Percentiles rank a stretch among this genome's conserved stretches.
Conservation (phyloP, 2,888 invertebrate species). For the Archaeoteleia sp. region DNA sequence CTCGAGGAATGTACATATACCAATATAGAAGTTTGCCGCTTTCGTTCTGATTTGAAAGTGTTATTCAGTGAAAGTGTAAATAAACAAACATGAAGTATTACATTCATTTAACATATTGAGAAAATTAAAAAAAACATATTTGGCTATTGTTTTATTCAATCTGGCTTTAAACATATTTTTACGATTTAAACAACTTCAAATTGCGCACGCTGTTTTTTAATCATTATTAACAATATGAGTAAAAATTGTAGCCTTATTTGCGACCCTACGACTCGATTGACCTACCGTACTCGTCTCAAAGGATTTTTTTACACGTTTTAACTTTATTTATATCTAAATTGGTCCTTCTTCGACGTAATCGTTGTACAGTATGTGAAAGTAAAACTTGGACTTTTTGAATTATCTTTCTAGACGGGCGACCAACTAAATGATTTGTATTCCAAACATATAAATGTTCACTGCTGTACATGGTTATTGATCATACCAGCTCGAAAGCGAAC, state of each 20-base stretch:
- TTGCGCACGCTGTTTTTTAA: constrained; percentile 18
- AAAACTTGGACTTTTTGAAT: too few relatives aligned
- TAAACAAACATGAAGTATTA: constrained; percentile 1
- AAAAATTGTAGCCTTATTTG: constrained; percentile 68
- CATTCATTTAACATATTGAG: too few relatives aligned
- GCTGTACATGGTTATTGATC: constrained; percentile 58
- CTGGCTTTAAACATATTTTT: too few relatives aligned
- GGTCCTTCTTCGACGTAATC: constrained; percentile 66
- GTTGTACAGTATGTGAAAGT: too few relatives aligned
- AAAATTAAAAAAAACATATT: too few relatives aligned
- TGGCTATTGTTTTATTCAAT: too few relatives aligned
- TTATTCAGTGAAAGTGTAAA: constrained; percentile 9
- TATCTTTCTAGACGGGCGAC: too few relatives aligned
- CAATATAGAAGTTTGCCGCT: constrained; percentile 45
- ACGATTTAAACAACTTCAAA: constrained; percentile 7
- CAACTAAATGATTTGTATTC: too few relatives aligned
- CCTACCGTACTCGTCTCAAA: constrained; percentile 25
- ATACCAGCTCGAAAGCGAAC: constrained; percentile 35
- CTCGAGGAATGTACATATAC: constrained; percentile 25
- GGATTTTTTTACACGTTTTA: constrained; percentile 54
- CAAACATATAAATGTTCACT: too few relatives aligned
- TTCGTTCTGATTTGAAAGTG: constrained; percentile 50
- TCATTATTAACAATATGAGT: constrained; percentile 59
- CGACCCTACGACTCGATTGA: constrained; percentile 60
- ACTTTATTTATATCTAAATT: constrained; percentile 62